A percentile compares a stretch with the other conserved stretches of the same genome.
These are phyloP conservation scores for Himalopsyche japonica DNA, from an alignment of 2,888 invertebrate genomes.

Conservation along the genomic window DNA sequence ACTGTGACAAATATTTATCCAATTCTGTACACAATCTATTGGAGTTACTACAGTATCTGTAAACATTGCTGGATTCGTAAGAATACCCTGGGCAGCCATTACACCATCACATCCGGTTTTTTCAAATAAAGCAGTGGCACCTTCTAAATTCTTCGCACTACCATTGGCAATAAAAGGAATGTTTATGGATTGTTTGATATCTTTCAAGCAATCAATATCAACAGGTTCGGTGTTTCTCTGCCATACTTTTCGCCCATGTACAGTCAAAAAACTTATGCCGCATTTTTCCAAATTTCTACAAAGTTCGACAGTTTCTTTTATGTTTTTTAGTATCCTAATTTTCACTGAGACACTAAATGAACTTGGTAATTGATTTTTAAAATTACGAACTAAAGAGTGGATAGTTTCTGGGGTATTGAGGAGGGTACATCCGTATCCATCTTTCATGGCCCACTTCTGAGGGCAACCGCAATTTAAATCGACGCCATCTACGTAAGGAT, in stretches of 20 bases:
- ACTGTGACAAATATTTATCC: constrained; percentile 72
- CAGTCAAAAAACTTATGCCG: constrained; percentile 85
- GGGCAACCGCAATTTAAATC: constrained; percentile 98
- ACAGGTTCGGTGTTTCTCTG: constrained; percentile 77
- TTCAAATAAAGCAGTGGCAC: constrained; percentile 69
- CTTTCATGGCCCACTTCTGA: constrained; percentile 91
- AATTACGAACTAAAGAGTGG: constrained; percentile 76
- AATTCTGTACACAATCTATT: constrained; percentile 75
- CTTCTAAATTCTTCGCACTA: constrained; percentile 74
- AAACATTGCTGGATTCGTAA: constrained; percentile 91
- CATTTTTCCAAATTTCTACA: constrained; percentile 80
- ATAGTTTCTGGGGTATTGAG: constrained; percentile 82
- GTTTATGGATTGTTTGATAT: constrained; percentile 70
- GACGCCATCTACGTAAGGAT: constrained; percentile 85
- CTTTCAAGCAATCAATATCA: constrained; percentile 70
- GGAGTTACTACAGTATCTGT: constrained; percentile 74
- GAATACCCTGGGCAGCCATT: constrained; percentile 90
- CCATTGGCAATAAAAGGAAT: constrained; percentile 94
- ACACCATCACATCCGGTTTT: constrained; percentile 78
- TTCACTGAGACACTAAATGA: constrained; percentile 90
- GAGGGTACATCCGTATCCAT: constrained; percentile 86
- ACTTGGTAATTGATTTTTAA: constrained; percentile 71
- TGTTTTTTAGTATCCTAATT: constrained; percentile 77
- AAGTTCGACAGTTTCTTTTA: constrained; percentile 73
- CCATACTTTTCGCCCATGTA: constrained; percentile 89